These are phyloP conservation scores for Megalonaias nervosa DNA, from an alignment of 1,140 invertebrate species.

Conservation along the genomic window DNA sequence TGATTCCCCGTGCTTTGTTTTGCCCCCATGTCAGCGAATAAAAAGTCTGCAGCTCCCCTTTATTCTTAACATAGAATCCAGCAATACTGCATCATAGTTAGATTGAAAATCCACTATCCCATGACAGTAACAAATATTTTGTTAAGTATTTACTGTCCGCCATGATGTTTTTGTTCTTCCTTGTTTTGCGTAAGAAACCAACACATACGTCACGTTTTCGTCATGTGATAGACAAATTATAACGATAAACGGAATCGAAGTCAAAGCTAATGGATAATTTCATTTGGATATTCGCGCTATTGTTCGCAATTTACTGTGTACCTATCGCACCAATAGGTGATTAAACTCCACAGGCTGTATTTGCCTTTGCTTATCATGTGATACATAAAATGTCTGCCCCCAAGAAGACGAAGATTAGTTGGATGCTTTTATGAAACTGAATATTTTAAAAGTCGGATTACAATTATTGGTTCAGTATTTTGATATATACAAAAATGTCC, in stretches of 20 bases:
- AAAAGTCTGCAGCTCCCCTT: constrained; percentile 10
- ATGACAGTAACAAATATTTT: neutral
- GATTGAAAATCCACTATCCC: neutral
- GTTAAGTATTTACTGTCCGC: constrained; percentile 41
- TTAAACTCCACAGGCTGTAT: constrained; percentile 7
- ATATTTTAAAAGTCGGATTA: too few species aligned
- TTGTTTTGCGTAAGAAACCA: constrained; percentile 67
- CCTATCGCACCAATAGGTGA: too few species aligned
- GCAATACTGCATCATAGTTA: neutral
- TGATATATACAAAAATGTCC: too few species aligned
- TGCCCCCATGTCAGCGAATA: constrained; percentile 46
- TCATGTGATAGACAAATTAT: constrained; percentile 42
- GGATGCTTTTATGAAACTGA: too few species aligned
- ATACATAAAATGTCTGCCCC: constrained; percentile 20
- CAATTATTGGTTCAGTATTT: too few species aligned
- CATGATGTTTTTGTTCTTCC: constrained; percentile 62
- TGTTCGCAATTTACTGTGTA: too few species aligned
- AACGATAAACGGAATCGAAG: too few species aligned
- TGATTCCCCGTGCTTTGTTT: constrained; percentile 58
- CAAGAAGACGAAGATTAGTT: too few species aligned
- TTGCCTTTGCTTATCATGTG: constrained; percentile 32
- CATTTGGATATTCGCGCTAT: too few species aligned
- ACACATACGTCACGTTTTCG: constrained; percentile 60
- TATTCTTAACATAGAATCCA: constrained; percentile 4
- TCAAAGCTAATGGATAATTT: too few species aligned